Evolutionary conservation across 2,113 vertebrate genomes (phyloP).

Genomic region (Gopherus evgoodei): DNA sequence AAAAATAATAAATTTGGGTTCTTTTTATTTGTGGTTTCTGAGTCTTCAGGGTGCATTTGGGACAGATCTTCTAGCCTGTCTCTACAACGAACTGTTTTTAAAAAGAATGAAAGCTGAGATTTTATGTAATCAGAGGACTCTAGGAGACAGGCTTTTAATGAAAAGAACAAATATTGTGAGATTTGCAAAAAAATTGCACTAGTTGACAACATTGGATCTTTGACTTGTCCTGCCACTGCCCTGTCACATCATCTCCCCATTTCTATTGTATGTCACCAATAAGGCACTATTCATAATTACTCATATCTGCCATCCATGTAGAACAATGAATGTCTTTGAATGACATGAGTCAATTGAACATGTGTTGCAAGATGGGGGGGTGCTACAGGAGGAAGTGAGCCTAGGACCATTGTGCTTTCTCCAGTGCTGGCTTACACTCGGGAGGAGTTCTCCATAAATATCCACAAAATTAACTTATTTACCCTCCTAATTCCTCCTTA

Average conservation of each 20-base stretch:
- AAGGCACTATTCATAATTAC: slow-evolving; percentile 23
- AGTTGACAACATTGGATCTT: neutral
- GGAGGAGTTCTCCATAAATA: neutral
- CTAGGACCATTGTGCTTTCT: neutral
- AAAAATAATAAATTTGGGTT: neutral
- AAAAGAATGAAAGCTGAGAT: neutral
- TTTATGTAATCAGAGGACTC: neutral
- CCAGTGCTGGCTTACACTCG: neutral
- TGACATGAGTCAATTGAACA: neutral
- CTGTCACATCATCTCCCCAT: neutral
- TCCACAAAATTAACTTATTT: neutral
- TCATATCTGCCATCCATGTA: neutral
- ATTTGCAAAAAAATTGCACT: slow-evolving; percentile 25
- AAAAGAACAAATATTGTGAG: slow-evolving; percentile 11
- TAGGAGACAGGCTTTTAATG: neutral
- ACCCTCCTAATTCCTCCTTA: neutral
- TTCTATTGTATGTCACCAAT: neutral
- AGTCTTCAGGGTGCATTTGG: neutral
- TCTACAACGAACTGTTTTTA: neutral
- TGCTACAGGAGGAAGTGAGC: neutral
- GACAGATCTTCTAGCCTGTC: neutral
- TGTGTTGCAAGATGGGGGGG: neutral
- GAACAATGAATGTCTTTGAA: neutral
- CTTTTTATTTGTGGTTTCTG: neutral
- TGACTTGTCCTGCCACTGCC: neutral